Evolutionary conservation across 2,888 invertebrate genomes (phyloP).

Genomic region (Eudemis profundana): DNA sequence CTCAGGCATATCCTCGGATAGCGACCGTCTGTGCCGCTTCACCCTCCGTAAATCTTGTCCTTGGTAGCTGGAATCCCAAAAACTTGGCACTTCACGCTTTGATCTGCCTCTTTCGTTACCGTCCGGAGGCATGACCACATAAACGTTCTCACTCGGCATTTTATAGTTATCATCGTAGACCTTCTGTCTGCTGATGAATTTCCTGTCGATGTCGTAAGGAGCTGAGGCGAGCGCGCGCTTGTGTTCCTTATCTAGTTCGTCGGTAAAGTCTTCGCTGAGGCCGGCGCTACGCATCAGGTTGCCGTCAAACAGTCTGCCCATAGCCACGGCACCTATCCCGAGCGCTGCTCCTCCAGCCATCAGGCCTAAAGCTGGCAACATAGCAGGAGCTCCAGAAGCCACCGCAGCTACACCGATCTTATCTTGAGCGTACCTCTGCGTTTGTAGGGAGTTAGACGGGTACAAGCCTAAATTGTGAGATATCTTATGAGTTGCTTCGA

Average conservation of each 20-base stretch:
- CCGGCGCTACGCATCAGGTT: constrained; percentile 86
- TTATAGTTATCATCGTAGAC: constrained; percentile 81
- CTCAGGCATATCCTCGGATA: constrained; percentile 74
- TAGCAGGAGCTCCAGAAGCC: constrained; percentile 85
- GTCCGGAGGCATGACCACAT: constrained; percentile 81
- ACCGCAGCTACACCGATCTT: constrained; percentile 87
- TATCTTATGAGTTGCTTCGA: constrained; percentile 92
- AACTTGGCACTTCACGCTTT: constrained; percentile 67
- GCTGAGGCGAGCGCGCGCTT: constrained; percentile 79
- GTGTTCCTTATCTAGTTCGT: constrained; percentile 82
- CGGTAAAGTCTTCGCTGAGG: constrained; percentile 69
- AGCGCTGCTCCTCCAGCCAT: constrained; percentile 94
- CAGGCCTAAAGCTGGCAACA: constrained; percentile 90
- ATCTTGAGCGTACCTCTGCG: constrained; percentile 83
- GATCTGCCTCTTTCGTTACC: constrained; percentile 62
- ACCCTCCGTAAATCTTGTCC: constrained; percentile 59
- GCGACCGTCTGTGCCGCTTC: constrained; percentile 67
- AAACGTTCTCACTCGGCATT: constrained; percentile 83
- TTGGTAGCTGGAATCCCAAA: constrained; percentile 62
- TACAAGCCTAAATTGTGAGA: constrained; percentile 90
- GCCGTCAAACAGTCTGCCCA: constrained; percentile 89
- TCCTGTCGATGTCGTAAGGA: constrained; percentile 75
- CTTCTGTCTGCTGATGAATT: constrained; percentile 74
- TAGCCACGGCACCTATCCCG: constrained; percentile 92
- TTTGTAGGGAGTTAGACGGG: constrained; percentile 72